A percentile compares a stretch with the other conserved stretches of the same genome.
These are phyloP conservation scores for Nesidiocoris tenuis DNA, from an alignment of 2,888 invertebrate species.

Conservation along the genomic window DNA sequence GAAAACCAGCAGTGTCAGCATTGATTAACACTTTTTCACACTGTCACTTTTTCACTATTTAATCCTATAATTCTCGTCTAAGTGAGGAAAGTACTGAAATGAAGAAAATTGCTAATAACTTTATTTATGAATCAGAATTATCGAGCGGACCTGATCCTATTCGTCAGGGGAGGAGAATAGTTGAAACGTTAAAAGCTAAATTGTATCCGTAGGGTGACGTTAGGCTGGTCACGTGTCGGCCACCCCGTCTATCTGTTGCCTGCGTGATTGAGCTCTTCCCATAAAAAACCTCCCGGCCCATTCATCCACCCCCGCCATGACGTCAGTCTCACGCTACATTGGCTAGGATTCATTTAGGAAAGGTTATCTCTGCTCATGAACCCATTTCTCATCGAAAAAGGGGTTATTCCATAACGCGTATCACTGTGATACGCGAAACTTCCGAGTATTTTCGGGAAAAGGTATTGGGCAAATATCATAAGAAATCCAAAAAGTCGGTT, in stretches of 20 bases:
- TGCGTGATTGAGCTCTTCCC: background rate
- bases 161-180: background rate
- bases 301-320: background rate
- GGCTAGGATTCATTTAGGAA: conserved; percentile 12
- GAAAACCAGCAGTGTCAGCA: too few relatives aligned
- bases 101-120: background rate
- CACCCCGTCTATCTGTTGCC: background rate
- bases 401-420: too few relatives aligned
- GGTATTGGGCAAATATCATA: too few relatives aligned
- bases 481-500: too few relatives aligned
- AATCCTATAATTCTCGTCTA: background rate
- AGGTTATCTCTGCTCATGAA: background rate
- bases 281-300: conserved; percentile 1
- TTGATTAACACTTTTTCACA: background rate
- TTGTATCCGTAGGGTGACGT: conserved; percentile 17
- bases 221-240: conserved; percentile 13
- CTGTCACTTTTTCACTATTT: background rate
- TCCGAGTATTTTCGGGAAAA: too few relatives aligned
- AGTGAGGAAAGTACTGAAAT: background rate
- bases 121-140: background rate
- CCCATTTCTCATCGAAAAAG: background rate
- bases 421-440: too few relatives aligned
- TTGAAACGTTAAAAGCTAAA: conserved; percentile 8
- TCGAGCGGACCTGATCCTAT: background rate
- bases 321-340: background rate